Conservation (phyloP, 2,888 invertebrate genomes). For the Pheosia gnoma region DNA sequence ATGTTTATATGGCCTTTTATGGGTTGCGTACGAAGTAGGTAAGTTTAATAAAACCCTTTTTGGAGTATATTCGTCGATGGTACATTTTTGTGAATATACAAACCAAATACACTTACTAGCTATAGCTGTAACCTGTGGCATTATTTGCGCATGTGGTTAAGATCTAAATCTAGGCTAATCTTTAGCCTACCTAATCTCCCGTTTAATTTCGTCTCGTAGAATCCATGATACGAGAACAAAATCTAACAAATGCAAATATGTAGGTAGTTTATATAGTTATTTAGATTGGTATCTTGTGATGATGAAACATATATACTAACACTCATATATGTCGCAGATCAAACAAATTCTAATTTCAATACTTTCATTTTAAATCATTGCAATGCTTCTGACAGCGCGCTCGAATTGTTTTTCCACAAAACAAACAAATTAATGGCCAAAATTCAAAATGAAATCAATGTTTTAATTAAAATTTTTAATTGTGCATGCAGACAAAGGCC, state of each 20-base stretch:
- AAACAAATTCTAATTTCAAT: background rate
- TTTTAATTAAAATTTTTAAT: constrained; percentile 51
- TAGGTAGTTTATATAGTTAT: too few species aligned
- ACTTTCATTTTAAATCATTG: background rate
- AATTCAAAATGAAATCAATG: constrained; percentile 33
- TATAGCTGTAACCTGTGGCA: too few species aligned
- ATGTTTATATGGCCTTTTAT: constrained; percentile 1
- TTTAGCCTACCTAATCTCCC: too few species aligned
- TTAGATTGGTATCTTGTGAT: too few species aligned
- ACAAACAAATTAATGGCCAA: constrained; percentile 8
- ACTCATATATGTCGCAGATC: background rate
- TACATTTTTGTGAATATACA: background rate
- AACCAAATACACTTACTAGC: background rate
- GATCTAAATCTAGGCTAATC: too few species aligned
- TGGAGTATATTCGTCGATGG: constrained; percentile 1
- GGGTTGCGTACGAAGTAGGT: background rate
- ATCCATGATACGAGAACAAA: too few species aligned
- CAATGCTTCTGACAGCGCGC: constrained; percentile 2
- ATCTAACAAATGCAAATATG: too few species aligned
- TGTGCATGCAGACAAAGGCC: constrained; percentile 42
- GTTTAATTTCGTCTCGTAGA: too few species aligned
- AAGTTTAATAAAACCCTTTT: background rate
- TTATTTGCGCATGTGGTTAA: too few species aligned
- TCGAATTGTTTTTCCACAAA: background rate
- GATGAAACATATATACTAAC: too few species aligned